Conservation (phyloP, 1,140 invertebrate species). For the Onthophagus taurus region DNA sequence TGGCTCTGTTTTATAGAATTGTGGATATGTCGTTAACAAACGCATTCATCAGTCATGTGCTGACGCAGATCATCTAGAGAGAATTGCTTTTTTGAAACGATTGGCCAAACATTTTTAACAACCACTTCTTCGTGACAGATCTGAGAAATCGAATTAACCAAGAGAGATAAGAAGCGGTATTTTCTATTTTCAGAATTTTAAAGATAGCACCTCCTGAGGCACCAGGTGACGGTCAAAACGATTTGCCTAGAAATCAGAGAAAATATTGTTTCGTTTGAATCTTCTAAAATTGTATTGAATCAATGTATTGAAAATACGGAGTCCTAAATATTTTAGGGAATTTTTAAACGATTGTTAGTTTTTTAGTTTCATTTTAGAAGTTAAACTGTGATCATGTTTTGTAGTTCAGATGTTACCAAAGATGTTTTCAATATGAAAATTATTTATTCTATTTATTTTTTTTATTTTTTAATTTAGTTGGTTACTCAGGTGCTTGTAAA, state of each 20-base stretch:
- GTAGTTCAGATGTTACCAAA: constrained; percentile 1
- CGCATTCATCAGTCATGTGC: constrained; percentile 12
- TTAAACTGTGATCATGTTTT: constrained; percentile 3
- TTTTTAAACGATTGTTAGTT: constrained; percentile 4
- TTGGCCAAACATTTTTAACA: constrained; percentile 12
- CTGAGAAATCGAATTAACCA: constrained; percentile 11
- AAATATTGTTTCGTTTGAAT: constrained; percentile 11
- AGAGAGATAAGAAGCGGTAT: constrained; percentile 11
- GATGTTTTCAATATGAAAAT: not conserved
- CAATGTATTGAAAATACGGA: not conserved
- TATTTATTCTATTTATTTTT: not conserved
- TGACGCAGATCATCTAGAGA: constrained; percentile 7
- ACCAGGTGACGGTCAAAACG: not conserved
- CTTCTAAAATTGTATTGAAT: not conserved
- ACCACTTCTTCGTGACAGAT: constrained; percentile 12
- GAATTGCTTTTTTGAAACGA: constrained; percentile 7
- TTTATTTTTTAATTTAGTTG: not conserved
- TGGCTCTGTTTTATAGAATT: constrained; percentile 15
- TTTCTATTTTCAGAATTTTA: constrained; percentile 12
- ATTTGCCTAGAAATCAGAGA: constrained; percentile 11
- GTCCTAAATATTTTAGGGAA: constrained; percentile 1
- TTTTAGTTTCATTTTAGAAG: constrained; percentile 8
- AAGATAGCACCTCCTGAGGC: constrained; percentile 8
- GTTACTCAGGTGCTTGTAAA: not conserved
- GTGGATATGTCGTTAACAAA: constrained; percentile 14